These are phyloP conservation scores for Sula dactylatra DNA, from an alignment of 2,113 vertebrate genomes.

Conservation along the genomic window DNA sequence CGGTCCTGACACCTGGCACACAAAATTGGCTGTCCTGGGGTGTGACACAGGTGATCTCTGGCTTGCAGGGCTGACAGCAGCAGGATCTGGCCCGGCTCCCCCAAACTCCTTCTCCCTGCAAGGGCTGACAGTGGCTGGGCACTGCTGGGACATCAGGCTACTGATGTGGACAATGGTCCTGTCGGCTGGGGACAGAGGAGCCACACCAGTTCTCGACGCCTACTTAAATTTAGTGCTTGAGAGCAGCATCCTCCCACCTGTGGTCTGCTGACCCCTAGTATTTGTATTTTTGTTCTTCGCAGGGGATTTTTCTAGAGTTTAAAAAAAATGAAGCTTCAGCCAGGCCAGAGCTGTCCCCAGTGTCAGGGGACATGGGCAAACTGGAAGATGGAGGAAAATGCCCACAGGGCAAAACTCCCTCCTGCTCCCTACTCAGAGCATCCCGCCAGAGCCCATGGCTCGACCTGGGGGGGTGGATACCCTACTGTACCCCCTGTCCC, in stretches of 20 bases:
- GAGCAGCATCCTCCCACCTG: neutral
- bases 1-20: accelerated
- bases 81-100: neutral
- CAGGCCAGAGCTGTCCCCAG: neutral
- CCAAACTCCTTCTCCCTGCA: neutral
- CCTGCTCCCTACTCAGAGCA: neutral
- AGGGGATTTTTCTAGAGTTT: neutral
- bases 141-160: neutral
- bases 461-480: neutral
- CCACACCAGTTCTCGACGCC: neutral
- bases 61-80: neutral
- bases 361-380: neutral
- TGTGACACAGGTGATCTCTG: neutral
- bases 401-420: accelerated
- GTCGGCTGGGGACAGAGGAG: accelerated
- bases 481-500: neutral
- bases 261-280: accelerated
- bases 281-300: neutral
- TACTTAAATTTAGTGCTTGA: neutral
- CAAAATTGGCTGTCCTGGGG: neutral
- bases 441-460: neutral
- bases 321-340: neutral
- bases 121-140: neutral
- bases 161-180: accelerated
- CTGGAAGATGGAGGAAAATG: neutral